These are phyloP conservation scores for Oppia nitens DNA, from an alignment of 1,140 invertebrate genomes.

Conservation along the genomic window DNA sequence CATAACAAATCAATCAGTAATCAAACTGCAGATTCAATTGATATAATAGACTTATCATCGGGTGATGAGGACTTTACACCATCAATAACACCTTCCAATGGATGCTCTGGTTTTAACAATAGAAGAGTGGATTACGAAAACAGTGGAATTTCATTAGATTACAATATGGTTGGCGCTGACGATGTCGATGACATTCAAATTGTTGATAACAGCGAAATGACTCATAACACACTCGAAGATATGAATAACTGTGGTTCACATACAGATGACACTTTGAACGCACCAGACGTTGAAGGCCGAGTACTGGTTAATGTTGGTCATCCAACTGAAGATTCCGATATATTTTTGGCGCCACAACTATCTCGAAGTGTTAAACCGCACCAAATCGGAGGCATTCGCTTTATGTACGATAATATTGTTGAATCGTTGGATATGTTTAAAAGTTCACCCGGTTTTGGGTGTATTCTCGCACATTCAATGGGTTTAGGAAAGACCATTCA, in stretches of 20 bases:
- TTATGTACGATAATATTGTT: constrained; percentile 89
- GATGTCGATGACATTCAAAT: constrained; percentile 41
- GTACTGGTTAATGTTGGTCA: constrained; percentile 93
- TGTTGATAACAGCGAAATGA: constrained; percentile 35
- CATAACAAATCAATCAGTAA: background rate
- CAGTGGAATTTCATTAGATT: background rate
- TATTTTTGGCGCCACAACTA: constrained; percentile 83
- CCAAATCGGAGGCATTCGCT: constrained; percentile 84
- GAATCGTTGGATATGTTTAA: constrained; percentile 73
- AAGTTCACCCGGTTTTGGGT: constrained; percentile 81
- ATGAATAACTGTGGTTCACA: constrained; percentile 31
- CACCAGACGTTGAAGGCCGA: constrained; percentile 73
- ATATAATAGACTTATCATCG: constrained; percentile 13
- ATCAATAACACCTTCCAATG: constrained; percentile 54
- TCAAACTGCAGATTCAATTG: constrained; percentile 6
- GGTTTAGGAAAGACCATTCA: constrained; percentile 39
- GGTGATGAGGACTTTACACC: constrained; percentile 30
- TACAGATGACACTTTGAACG: constrained; percentile 53
- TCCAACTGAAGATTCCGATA: constrained; percentile 72
- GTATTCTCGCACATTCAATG: constrained; percentile 82
- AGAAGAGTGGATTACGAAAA: background rate
- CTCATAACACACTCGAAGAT: constrained; percentile 57
- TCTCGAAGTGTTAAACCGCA: constrained; percentile 43
- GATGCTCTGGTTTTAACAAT: constrained; percentile 30
- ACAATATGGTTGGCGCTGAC: constrained; percentile 32